Percentiles rank a stretch among this genome's conserved stretches.
These are phyloP conservation scores for Heliornis fulica DNA, from an alignment of 2,113 vertebrate genomes.

Conservation along the genomic window DNA sequence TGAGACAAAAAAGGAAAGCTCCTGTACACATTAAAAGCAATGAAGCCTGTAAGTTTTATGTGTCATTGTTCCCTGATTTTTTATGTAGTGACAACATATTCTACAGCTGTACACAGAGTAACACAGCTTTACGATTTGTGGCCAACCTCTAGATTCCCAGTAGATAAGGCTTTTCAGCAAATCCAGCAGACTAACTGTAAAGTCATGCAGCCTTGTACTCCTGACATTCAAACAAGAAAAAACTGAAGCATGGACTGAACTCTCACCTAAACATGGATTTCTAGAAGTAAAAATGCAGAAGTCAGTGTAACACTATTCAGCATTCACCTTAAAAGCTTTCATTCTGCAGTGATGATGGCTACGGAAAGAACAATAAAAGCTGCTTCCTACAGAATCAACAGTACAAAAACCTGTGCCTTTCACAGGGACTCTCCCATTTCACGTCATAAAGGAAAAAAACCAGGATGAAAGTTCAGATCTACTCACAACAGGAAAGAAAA, in stretches of 20 bases:
- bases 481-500: background rate
- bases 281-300: background rate
- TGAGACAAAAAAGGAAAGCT: background rate
- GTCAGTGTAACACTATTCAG: background rate
- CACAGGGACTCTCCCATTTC: background rate
- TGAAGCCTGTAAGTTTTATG: background rate
- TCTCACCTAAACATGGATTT: background rate
- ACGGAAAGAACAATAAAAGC: background rate
- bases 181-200: background rate
- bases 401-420: background rate
- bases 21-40: background rate
- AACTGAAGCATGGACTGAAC: background rate
- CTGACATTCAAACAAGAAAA: background rate
- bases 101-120: background rate
- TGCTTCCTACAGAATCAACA: background rate
- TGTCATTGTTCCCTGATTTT: rapidly evolving
- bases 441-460: background rate
- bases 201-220: background rate
- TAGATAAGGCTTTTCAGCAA: background rate
- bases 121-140: background rate
- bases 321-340: background rate
- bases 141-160: background rate
- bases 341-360: rapidly evolving
- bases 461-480: background rate
- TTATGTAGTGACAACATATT: background rate